These are phyloP conservation scores for Balanococcus diminutus DNA, from an alignment of 2,888 invertebrate species.

Conservation along the genomic window DNA sequence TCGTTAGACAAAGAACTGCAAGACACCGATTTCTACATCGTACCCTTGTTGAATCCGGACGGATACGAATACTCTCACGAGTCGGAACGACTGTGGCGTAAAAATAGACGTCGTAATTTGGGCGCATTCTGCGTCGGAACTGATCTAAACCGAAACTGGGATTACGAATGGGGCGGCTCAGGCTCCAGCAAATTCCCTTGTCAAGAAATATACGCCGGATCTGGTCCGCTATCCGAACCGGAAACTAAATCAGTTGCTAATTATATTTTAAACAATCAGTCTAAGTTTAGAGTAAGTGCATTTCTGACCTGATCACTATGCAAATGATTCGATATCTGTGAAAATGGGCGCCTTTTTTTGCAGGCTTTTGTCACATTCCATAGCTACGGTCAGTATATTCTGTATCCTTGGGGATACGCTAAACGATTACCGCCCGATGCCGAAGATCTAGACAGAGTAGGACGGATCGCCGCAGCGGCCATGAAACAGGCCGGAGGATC, in stretches of 20 bases:
- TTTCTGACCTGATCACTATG: not conserved
- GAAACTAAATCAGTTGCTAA: constrained; percentile 74
- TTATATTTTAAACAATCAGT: constrained; percentile 61
- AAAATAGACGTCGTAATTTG: constrained; percentile 68
- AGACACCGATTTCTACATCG: constrained; percentile 71
- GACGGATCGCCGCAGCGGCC: constrained; percentile 71
- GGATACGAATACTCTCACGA: constrained; percentile 84
- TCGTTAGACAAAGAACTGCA: constrained; percentile 66
- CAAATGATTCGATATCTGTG: too few species aligned
- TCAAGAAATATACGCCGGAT: constrained; percentile 79
- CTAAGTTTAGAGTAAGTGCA: constrained; percentile 53
- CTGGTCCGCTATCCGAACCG: constrained; percentile 82
- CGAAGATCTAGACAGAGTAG: constrained; percentile 73
- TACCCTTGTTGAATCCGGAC: constrained; percentile 79
- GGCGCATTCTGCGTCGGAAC: constrained; percentile 74
- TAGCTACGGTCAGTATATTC: constrained; percentile 83
- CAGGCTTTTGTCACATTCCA: constrained; percentile 80
- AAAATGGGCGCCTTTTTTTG: constrained; percentile 61
- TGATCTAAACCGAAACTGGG: constrained; percentile 87
- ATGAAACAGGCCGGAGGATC: constrained; percentile 69
- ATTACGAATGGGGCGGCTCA: constrained; percentile 83
- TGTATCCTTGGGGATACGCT: constrained; percentile 84
- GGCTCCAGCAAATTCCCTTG: constrained; percentile 85
- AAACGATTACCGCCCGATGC: constrained; percentile 68
- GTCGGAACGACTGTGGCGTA: constrained; percentile 71